phyloP scores from a whole-genome alignment of 2,113 vertebrate genomes.

The Notarius lentiginosus region DNA sequence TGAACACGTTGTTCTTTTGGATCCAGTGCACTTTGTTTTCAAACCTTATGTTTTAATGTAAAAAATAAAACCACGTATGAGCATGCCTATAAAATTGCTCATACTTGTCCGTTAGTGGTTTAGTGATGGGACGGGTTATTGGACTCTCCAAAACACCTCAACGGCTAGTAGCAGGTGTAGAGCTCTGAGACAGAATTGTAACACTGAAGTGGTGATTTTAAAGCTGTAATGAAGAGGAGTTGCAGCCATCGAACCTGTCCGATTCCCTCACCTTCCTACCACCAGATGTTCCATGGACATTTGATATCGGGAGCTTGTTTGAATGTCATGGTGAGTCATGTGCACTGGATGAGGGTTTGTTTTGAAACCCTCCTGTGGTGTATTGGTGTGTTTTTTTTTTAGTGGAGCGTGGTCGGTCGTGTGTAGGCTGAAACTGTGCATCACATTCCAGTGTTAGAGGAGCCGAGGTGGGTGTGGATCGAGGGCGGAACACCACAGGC shows the following conservation, averaged over 20 bases:
- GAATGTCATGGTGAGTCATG: no score
- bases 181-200: background rate
- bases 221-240: background rate
- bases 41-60: background rate
- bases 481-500: conserved; percentile 42
- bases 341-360: background rate
- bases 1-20: background rate
- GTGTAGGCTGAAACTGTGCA: conserved; percentile 23
- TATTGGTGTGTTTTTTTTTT: conserved; percentile 14
- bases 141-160: background rate
- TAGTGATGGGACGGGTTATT: background rate
- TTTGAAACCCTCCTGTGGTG: background rate
- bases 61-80: background rate
- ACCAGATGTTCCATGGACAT: background rate
- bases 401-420: background rate
- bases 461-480: conserved; percentile 39
- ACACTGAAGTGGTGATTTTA: background rate
- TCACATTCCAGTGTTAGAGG: conserved; percentile 47
- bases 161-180: background rate
- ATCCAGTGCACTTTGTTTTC: background rate
- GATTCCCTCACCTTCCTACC: no score
- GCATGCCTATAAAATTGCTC: background rate
- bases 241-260: background rate
- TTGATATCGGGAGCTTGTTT: background rate
- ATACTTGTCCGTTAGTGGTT: background rate